These are phyloP conservation scores for Odontocerum albicorne DNA, from an alignment of 2,888 invertebrate species.

Conservation along the genomic window DNA sequence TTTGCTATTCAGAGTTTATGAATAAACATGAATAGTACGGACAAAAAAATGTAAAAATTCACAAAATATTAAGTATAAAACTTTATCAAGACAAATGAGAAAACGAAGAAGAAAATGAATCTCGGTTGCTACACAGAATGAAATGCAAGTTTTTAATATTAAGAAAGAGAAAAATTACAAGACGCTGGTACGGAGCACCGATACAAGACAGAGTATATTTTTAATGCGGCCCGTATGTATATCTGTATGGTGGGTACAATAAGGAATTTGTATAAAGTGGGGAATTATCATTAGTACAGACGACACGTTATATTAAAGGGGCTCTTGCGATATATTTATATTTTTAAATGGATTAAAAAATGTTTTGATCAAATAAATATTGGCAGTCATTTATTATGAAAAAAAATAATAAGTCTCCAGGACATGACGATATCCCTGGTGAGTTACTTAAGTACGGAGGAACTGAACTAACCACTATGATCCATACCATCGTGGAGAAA, in stretches of 20 bases:
- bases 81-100: neutral
- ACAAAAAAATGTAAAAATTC: no score
- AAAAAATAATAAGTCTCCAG: no score
- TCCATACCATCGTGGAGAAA: no score
- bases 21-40: neutral
- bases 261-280: slow-evolving; percentile 9
- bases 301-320: neutral
- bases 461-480: no score
- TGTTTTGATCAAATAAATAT: no score
- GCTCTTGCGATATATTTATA: no score
- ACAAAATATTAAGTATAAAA: neutral
- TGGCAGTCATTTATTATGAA: no score
- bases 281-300: slow-evolving; percentile 7
- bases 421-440: no score
- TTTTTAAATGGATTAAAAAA: no score
- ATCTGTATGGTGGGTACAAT: slow-evolving; percentile 1
- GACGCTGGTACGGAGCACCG: neutral
- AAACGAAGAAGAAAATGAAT: neutral
- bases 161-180: neutral
- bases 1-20: no score
- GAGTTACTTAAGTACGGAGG: no score
- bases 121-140: neutral
- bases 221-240: slow-evolving; percentile 7
- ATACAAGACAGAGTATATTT: slow-evolving; percentile 7
- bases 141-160: neutral